Percentiles rank a stretch among this genome's conserved stretches.
phyloP scores from a whole-genome alignment of 2,113 vertebrate genomes.

The Odontesthes bonariensis region DNA sequence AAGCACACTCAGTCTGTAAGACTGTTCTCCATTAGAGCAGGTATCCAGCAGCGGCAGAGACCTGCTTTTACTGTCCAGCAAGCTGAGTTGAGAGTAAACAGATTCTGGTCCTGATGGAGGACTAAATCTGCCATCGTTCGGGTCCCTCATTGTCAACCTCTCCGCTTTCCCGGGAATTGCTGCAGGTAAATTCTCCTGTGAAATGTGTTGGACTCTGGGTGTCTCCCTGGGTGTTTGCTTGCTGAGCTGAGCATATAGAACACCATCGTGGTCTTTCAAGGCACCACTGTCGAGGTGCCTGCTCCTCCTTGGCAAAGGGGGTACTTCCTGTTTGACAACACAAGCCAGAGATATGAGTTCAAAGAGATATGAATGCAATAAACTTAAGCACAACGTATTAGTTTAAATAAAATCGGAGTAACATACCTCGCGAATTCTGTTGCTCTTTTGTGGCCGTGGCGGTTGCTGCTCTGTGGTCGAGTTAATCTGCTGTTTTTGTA shows the following conservation, averaged over 20 bases:
- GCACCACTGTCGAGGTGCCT: slow-evolving; percentile 42
- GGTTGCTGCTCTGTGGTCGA: slow-evolving; percentile 40
- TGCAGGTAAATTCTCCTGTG: slow-evolving; percentile 18
- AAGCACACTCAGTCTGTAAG: slow-evolving; percentile 40
- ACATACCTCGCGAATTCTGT: slow-evolving; percentile 46
- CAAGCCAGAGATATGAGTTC: slow-evolving; percentile 4
- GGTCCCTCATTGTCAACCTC: slow-evolving; percentile 7
- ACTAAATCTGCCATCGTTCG: slow-evolving; percentile 24
- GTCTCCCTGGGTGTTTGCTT: slow-evolving; percentile 49
- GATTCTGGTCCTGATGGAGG: slow-evolving; percentile 2
- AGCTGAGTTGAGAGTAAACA: slow-evolving; percentile 71
- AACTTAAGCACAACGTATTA: neutral
- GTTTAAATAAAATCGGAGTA: neutral
- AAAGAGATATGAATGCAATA: neutral
- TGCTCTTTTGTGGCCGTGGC: slow-evolving; percentile 55
- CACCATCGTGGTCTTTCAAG: slow-evolving; percentile 26
- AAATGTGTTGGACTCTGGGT: slow-evolving; percentile 18
- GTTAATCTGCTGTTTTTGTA: slow-evolving; percentile 34
- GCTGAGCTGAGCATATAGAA: slow-evolving; percentile 77
- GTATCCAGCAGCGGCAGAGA: slow-evolving; percentile 67
- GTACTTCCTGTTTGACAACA: slow-evolving; percentile 60
- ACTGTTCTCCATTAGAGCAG: slow-evolving; percentile 20
- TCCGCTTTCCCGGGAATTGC: slow-evolving; percentile 1
- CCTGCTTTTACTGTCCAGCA: slow-evolving; percentile 58
- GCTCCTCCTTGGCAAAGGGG: slow-evolving; percentile 76